Conservation (phyloP, 2,888 invertebrate genomes). For the Allolobophora icterica region DNA sequence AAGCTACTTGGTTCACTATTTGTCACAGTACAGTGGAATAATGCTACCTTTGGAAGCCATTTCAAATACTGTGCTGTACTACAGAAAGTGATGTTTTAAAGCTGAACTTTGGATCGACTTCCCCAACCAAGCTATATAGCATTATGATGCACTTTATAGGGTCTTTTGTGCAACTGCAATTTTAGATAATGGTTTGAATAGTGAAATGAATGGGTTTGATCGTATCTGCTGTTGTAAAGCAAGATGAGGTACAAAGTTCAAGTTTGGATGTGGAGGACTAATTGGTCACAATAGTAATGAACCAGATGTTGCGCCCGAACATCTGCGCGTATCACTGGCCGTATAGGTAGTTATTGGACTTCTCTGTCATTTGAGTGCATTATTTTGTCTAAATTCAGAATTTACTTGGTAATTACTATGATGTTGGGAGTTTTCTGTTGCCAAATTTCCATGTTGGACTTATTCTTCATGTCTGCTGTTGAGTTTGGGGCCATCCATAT, state of each 20-base stretch:
- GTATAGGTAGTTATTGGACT: no score
- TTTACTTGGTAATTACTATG: background rate
- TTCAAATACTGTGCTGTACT: background rate
- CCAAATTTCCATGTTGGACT: no score
- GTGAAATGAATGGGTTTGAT: background rate
- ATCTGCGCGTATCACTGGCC: no score
- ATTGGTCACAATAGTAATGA: background rate
- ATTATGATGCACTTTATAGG: background rate
- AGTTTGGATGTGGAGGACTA: background rate
- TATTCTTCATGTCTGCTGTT: no score
- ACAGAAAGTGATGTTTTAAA: background rate
- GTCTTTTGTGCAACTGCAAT: background rate
- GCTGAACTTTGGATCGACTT: background rate
- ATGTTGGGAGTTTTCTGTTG: no score
- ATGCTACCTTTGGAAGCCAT: background rate
- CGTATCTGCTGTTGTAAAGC: background rate
- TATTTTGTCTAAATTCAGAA: conserved; percentile 11
- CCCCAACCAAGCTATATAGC: background rate
- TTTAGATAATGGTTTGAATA: background rate
- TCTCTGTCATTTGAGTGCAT: background rate
- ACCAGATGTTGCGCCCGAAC: no score
- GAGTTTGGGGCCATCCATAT: no score
- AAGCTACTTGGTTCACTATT: background rate
- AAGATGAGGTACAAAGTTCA: background rate
- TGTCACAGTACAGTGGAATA: background rate